Conservation (phyloP, 1,140 invertebrate genomes). For the Mycetomoellerius zeteki region DNA sequence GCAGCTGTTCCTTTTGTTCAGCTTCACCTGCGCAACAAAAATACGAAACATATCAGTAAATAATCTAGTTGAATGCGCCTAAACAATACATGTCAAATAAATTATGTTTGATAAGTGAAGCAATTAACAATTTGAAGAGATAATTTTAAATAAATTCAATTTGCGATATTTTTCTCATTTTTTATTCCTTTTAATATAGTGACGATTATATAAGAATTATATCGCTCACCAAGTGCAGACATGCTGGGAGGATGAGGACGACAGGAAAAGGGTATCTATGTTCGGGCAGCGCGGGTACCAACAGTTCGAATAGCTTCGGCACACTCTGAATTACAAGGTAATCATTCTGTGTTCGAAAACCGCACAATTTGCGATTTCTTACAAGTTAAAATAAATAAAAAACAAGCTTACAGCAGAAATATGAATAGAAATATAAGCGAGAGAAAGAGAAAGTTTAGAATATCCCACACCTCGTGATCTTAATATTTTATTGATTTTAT, state of each 20-base stretch:
- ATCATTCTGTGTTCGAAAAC: constrained; percentile 44
- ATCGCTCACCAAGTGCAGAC: constrained; percentile 69
- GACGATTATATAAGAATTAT: constrained; percentile 24
- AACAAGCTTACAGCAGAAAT: neutral
- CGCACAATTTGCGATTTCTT: constrained; percentile 6
- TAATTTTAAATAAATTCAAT: constrained; percentile 9
- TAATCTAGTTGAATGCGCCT: neutral
- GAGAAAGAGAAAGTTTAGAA: neutral
- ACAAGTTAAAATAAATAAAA: neutral
- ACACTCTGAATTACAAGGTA: constrained; percentile 75
- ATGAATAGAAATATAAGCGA: neutral
- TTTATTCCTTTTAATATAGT: neutral
- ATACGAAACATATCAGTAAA: constrained; percentile 41
- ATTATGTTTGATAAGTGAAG: neutral
- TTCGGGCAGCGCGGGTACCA: constrained; percentile 71
- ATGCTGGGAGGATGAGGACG: constrained; percentile 34
- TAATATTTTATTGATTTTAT: neutral
- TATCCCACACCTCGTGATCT: neutral
- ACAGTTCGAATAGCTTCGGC: too few relatives aligned
- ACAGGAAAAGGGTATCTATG: constrained; percentile 58
- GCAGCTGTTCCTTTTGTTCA: constrained; percentile 95
- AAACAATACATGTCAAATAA: constrained; percentile 34
- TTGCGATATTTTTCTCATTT: neutral
- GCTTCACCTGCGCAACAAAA: constrained; percentile 90
- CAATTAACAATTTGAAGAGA: neutral